phyloP scores from a whole-genome alignment of 2,888 invertebrate species.

The Limnephilus lunatus region DNA sequence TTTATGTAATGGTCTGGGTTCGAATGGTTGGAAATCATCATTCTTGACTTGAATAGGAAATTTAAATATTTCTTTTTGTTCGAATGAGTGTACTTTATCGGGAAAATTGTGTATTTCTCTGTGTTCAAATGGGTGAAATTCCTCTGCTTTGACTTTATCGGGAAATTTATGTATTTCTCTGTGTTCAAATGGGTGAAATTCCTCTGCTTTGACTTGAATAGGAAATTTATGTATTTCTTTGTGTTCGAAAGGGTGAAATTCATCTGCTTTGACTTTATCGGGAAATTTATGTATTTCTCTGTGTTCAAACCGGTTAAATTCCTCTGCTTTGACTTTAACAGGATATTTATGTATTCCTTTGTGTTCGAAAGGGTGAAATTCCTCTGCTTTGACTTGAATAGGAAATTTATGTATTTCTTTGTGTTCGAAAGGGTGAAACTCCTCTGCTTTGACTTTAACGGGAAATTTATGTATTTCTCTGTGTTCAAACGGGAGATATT shows the following conservation, averaged over 20 bases:
- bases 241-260: neutral
- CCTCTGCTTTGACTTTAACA: neutral
- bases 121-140: neutral
- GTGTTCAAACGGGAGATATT: slow-evolving; percentile 67
- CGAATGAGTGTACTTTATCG: neutral
- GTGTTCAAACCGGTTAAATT: neutral
- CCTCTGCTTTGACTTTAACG: neutral
- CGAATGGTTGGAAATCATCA: neutral
- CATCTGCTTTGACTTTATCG: neutral
- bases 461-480: no score
- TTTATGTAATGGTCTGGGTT: neutral
- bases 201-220: neutral
- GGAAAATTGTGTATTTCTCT: neutral
- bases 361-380: neutral
- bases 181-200: neutral
- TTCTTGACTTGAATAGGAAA: neutral
- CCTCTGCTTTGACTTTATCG: neutral
- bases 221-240: neutral
- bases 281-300: neutral
- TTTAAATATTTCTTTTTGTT: neutral
- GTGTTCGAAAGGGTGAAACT: neutral
- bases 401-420: neutral
- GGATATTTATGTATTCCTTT: neutral
- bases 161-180: neutral
- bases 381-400: neutral